Conservation (phyloP, 2,888 invertebrate genomes). For the Zaprionus lineosus region DNA sequence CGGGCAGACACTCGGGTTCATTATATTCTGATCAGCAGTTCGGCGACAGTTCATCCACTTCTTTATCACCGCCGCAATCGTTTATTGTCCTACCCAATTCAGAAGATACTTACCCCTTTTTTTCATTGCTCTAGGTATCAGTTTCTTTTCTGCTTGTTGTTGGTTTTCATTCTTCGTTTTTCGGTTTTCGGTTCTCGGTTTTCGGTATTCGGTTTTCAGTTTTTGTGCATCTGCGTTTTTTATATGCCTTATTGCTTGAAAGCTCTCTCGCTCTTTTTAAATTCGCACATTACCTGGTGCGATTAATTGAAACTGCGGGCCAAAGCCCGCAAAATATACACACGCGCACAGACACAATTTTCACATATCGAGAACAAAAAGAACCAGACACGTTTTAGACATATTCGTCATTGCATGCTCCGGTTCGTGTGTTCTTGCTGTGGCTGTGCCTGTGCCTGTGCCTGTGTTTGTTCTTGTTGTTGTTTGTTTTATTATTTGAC, state of each 20-base stretch:
- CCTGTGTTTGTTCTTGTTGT: constrained; percentile 30
- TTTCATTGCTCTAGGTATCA: constrained; percentile 15
- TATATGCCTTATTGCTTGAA: constrained; percentile 20
- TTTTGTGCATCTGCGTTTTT: constrained; percentile 50
- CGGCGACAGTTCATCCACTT: constrained; percentile 7
- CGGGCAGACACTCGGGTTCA: too few species aligned
- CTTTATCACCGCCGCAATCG: not conserved
- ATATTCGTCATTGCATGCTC: constrained; percentile 63
- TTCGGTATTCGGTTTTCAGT: too few species aligned
- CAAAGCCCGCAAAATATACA: constrained; percentile 34
- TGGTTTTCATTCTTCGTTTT: not conserved
- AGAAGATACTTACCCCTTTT: constrained; percentile 36
- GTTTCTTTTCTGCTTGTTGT: constrained; percentile 6
- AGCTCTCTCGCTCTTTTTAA: constrained; percentile 15
- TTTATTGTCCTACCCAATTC: constrained; percentile 1
- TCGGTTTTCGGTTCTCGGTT: too few species aligned
- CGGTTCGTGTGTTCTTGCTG: constrained; percentile 35
- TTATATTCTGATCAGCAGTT: constrained; percentile 12
- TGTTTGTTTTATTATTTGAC: constrained; percentile 71
- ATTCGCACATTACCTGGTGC: constrained; percentile 62
- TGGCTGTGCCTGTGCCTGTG: constrained; percentile 58
- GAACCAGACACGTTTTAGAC: constrained; percentile 67
- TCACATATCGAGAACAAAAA: constrained; percentile 32
- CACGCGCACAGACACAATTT: not conserved
- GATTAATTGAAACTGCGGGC: constrained; percentile 53